phyloP scores from a whole-genome alignment of 2,797 vertebrate genomes.

The Triplophysa yarkandensis region DNA sequence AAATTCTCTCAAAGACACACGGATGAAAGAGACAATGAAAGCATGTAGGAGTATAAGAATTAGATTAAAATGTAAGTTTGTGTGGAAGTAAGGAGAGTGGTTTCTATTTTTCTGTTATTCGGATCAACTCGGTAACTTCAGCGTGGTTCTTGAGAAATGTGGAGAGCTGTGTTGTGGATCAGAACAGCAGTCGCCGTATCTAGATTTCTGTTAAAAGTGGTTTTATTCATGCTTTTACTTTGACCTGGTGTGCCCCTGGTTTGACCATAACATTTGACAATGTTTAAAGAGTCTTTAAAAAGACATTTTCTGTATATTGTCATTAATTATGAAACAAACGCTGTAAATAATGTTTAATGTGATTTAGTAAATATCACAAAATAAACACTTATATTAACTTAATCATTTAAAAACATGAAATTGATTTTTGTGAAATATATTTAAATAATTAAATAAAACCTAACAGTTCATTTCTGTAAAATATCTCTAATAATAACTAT shows the following conservation, averaged over 20 bases:
- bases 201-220: constrained; percentile 17
- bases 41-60: constrained; percentile 30
- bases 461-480: too few relatives aligned
- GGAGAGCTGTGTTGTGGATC: not conserved
- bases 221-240: not conserved
- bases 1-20: constrained; percentile 28
- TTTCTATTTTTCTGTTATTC: constrained; percentile 10
- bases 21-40: constrained; percentile 35
- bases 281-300: too few relatives aligned
- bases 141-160: not conserved
- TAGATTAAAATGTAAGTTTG: constrained; percentile 35
- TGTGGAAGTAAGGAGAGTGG: not conserved
- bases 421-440: too few relatives aligned
- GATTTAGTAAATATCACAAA: too few relatives aligned
- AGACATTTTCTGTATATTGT: too few relatives aligned
- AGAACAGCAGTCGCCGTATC: not conserved
- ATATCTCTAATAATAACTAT: too few relatives aligned
- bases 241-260: not conserved
- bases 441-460: too few relatives aligned
- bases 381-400: too few relatives aligned
- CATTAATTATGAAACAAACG: too few relatives aligned
- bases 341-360: too few relatives aligned
- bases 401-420: too few relatives aligned
- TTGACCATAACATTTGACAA: too few relatives aligned
- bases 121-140: constrained; percentile 3